Percentiles rank a stretch among this genome's conserved stretches.
phyloP scores from a whole-genome alignment of 2,113 vertebrate species.

The Pterophyllum scalare region DNA sequence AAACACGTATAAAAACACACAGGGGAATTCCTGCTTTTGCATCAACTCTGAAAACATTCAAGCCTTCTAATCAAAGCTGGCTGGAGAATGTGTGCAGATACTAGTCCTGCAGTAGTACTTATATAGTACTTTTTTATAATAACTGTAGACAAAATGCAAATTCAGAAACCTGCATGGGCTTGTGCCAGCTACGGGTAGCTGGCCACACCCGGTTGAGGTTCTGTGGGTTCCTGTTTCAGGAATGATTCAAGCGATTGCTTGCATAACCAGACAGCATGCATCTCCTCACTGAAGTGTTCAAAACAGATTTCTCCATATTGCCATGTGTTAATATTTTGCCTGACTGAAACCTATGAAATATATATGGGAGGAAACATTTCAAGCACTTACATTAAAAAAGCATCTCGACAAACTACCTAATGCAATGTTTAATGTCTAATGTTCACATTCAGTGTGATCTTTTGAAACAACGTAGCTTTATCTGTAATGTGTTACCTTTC shows the following conservation, averaged over 20 bases:
- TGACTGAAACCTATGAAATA: neutral
- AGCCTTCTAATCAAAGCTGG: neutral
- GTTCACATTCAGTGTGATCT: neutral
- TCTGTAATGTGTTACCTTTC: neutral
- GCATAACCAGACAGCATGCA: conserved; percentile 3
- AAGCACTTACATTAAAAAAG: neutral
- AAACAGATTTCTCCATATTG: neutral
- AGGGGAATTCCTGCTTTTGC: neutral
- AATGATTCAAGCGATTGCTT: conserved; percentile 3
- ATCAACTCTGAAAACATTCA: neutral
- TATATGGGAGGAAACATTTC: neutral
- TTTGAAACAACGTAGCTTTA: neutral
- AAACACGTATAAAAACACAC: neutral
- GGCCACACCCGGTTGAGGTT: conserved; percentile 60
- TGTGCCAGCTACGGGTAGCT: conserved; percentile 14
- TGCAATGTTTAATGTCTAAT: neutral
- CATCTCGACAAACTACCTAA: neutral
- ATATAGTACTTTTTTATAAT: neutral
- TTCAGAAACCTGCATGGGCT: conserved; percentile 24
- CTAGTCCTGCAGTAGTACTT: neutral
- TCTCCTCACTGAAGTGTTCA: neutral
- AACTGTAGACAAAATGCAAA: neutral
- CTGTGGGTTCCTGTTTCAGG: conserved; percentile 26
- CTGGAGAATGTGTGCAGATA: neutral
- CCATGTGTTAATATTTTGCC: neutral